Base-by-base conservation (phyloP, 1,140 invertebrate genomes). In the Drosophila willistoni region DNA sequence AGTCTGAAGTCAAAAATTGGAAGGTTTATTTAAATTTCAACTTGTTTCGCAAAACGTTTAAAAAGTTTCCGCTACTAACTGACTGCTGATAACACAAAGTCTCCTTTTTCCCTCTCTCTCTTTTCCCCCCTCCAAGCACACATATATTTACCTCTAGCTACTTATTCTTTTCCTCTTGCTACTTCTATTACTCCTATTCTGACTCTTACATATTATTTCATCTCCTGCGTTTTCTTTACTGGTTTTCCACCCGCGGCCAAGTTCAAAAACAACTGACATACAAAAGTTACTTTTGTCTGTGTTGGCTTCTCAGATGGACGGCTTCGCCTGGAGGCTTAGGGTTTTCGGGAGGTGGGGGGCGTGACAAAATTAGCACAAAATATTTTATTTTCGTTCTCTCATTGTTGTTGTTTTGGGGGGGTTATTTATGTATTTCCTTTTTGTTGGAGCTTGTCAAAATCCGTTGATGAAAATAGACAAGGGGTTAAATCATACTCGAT, bases 21-120 rank as follows among this genome's bases (percentile, higher is more conserved):
- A 79, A 87, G 84, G 83, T 87, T 87, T 89, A 87, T 87, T 87
- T 87, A 89, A 89, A 87, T 87, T 87, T 87, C 77, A 89, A 87
- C 83, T 86, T 86, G 83, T 86, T 86, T 86, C 83, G 83, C 44
- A 87, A 86, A 86, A 87, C 83, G 83, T 86, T 86, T 86, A 86
- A 86, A 86, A 86, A 86, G 83, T 86, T 86, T 87, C 51, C 84
- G 83, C 84, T 83, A 80, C 79, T 89, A 87, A 87, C 84, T 89
- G 83, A 87, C 83, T 89, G 84, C 84, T 80, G 84, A 87, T 87
- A 87, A 87, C 80, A 86, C 72, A 83, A 76, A 87, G 70, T 87
- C 79, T 70, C 22, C 54, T n/a, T 12, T n/a, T n/a, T 3, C 3
- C 4, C 47, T 5, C 1, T 7, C 13, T 3, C 7, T 22, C 19